A percentile compares a stretch with the other conserved stretches of the same genome.
Conservation (phyloP, 2,113 vertebrate genomes). For the Lepus timidus region DNA sequence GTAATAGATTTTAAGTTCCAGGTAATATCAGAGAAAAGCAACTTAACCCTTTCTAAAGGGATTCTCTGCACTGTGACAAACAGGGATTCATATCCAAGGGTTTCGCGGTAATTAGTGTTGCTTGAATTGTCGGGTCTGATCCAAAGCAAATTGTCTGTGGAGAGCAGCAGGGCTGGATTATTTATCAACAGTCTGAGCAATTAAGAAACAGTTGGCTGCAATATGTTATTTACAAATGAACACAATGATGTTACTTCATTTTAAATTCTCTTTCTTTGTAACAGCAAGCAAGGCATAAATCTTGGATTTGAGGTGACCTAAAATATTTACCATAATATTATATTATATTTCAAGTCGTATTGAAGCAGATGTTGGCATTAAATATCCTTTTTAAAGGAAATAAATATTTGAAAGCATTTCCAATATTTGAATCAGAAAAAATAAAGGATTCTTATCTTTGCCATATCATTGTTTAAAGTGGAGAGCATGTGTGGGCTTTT, state of each 20-base stretch:
- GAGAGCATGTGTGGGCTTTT: background rate
- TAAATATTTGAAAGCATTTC: constrained; percentile 58
- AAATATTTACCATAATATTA: constrained; percentile 81
- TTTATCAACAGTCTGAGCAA: constrained; percentile 96
- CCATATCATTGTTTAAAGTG: background rate
- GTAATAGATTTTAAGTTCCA: constrained; percentile 75
- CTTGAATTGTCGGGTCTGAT: constrained; percentile 94
- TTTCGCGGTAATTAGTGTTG: constrained; percentile 92
- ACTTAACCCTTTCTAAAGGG: constrained; percentile 77
- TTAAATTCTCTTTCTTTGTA: constrained; percentile 87
- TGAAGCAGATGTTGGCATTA: constrained; percentile 50
- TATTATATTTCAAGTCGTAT: constrained; percentile 75
- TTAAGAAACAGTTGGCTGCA: constrained; percentile 96
- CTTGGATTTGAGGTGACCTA: constrained; percentile 85
- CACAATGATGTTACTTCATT: constrained; percentile 87
- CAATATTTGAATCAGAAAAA: background rate
- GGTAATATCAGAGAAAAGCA: constrained; percentile 82
- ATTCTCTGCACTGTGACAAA: constrained; percentile 79
- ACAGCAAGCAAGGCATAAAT: constrained; percentile 83
- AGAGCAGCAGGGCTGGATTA: constrained; percentile 94
- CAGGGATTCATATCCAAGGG: constrained; percentile 85
- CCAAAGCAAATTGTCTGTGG: constrained; percentile 94
- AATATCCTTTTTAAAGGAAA: constrained; percentile 48
- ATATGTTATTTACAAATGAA: constrained; percentile 93
- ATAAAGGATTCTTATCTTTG: background rate